phyloP scores from a whole-genome alignment of 2,888 invertebrate genomes.

The Nephrotoma flavescens region DNA sequence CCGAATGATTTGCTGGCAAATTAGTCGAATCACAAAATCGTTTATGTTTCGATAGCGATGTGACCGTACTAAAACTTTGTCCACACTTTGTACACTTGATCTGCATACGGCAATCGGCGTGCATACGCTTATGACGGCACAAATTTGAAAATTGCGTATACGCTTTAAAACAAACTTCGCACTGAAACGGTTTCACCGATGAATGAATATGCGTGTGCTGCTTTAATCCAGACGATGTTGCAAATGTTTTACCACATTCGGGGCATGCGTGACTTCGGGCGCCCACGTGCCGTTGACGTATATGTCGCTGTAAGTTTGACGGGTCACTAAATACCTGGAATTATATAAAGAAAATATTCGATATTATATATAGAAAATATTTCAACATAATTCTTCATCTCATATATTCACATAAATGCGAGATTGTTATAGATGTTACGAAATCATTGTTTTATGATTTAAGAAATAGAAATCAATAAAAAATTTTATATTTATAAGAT shows the following conservation, averaged over 20 bases:
- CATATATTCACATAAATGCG: neutral
- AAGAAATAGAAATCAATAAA: neutral
- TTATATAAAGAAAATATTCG: slow-evolving; percentile 28
- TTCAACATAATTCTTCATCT: neutral
- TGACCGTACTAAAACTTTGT: slow-evolving; percentile 81
- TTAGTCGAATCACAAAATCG: slow-evolving; percentile 82
- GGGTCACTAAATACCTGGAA: slow-evolving; percentile 89
- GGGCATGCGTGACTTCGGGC: slow-evolving; percentile 93
- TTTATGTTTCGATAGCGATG: slow-evolving; percentile 89
- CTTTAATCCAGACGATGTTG: slow-evolving; percentile 92
- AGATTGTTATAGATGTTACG: neutral
- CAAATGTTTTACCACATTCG: slow-evolving; percentile 98
- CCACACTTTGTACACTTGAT: slow-evolving; percentile 91
- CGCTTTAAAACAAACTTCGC: slow-evolving; percentile 92
- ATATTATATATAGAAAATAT: neutral
- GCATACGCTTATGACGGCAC: slow-evolving; percentile 99
- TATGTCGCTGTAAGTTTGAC: slow-evolving; percentile 92
- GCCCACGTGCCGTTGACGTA: slow-evolving; percentile 88
- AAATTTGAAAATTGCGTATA: slow-evolving; percentile 99
- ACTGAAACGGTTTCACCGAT: slow-evolving; percentile 94
- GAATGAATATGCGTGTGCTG: slow-evolving; percentile 99
- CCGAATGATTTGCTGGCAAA: slow-evolving; percentile 18
- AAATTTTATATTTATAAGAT: neutral
- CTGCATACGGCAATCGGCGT: slow-evolving; percentile 85
- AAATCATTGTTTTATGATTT: neutral